These are phyloP conservation scores for Trachelus troglodyta DNA, from an alignment of 2,888 invertebrate species.

Conservation along the genomic window DNA sequence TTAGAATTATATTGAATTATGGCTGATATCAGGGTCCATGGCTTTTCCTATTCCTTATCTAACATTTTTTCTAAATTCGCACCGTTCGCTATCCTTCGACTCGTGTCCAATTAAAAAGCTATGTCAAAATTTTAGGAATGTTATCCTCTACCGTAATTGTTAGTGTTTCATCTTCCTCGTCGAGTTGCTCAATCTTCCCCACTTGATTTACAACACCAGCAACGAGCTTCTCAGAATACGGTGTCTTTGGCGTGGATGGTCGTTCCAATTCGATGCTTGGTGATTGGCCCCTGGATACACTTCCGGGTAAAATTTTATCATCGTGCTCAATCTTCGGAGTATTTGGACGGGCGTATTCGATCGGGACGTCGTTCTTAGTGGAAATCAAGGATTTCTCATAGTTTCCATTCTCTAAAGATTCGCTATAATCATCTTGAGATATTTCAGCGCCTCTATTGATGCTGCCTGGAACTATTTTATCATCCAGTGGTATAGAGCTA, in stretches of 20 bases:
- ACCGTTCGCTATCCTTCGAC: background rate
- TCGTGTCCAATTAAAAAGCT: background rate
- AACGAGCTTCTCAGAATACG: slow-evolving; percentile 36
- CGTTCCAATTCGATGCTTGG: slow-evolving; percentile 3
- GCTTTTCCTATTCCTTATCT: background rate
- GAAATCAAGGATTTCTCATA: background rate
- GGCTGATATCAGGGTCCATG: background rate
- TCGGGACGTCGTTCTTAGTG: background rate
- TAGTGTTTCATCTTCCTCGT: slow-evolving; percentile 11
- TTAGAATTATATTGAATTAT: background rate
- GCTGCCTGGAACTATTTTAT: slow-evolving; percentile 30
- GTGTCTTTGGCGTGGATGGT: slow-evolving; percentile 35
- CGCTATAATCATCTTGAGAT: background rate
- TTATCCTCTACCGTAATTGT: background rate
- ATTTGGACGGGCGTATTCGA: background rate
- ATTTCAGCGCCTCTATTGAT: slow-evolving; percentile 27
- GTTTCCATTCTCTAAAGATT: background rate
- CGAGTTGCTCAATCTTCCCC: slow-evolving; percentile 19
- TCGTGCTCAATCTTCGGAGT: slow-evolving; percentile 4
- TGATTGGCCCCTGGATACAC: slow-evolving; percentile 19
- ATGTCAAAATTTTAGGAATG: background rate
- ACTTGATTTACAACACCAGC: slow-evolving; percentile 33
- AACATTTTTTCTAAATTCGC: background rate
- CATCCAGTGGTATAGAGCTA: slow-evolving; percentile 24
- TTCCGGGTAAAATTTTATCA: slow-evolving; percentile 26